Evolutionary conservation across 2,113 vertebrate genomes (phyloP), one percentile per base, ranked within the genome.

Genomic region (Proterorhinus semilunaris): DNA sequence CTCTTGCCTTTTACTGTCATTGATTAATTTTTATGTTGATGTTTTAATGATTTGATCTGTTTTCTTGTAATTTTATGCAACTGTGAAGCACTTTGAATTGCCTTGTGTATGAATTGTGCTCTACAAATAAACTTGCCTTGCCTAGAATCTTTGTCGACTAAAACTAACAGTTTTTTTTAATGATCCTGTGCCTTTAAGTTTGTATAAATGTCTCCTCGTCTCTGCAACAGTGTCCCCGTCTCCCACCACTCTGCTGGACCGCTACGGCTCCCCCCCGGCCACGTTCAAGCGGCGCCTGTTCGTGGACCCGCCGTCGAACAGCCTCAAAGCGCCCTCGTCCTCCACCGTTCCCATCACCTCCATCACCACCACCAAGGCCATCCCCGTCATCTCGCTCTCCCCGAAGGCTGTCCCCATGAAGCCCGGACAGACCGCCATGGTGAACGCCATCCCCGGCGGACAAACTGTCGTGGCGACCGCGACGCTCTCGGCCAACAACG

Each of bases 401-500:
- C 17, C 53, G 9, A 36, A 36, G 7, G 82, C 86, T 6, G 66
- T 89, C 0, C 72, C 89, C 0, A 78, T 81, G 0, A 83, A 94
- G 43, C 71, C 83, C 7, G 91, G 91, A 36, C 95, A 94, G 86
- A 92, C 94, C 0, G 75, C 17, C 64, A 46, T 96, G 46, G 93
- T 97, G 5, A 93, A 94, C 0, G 85, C 96, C 13, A 93, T 85
- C 43, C 76, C 94, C 0, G 90, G 95, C 0, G 95, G 95, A 8
- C 96, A 96, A 91, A 96, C 95, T 0, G 86, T 98, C 80, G 94
- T 97, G 12, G 95, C 95, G 0, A 93, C 96, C 0, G 95, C 96
- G 72, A 93, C 93, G 2, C 78, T 96, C 82, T 77, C 94, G 27
- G 92, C 94, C 44, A 62, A 90, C 69, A 82, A 74, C 0, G 93